Percentiles rank a stretch among this genome's conserved stretches.
Evolutionary conservation across 2,797 vertebrate genomes (phyloP).

Genomic region (Taenioides sp.): DNA sequence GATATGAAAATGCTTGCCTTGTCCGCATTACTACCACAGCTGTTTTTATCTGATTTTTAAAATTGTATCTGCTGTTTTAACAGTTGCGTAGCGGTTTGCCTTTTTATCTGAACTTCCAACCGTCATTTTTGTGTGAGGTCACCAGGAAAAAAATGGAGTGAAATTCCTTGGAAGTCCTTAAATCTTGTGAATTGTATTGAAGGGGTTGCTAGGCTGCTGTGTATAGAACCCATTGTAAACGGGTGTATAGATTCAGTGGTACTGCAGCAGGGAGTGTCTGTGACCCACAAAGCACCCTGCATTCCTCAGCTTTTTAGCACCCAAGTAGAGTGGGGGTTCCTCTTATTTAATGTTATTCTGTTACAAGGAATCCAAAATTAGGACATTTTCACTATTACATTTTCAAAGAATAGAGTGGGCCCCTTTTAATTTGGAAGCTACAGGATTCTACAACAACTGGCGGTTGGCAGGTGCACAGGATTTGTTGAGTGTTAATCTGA

Average conservation of each 20-base stretch:
- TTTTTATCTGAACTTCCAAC: constrained; percentile 43
- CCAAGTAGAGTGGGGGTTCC: constrained; percentile 36
- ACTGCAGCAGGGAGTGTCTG: constrained; percentile 53
- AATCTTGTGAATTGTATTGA: constrained; percentile 74
- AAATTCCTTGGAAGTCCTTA: constrained; percentile 67
- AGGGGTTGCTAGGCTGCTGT: constrained; percentile 75
- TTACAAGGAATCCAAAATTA: constrained; percentile 33
- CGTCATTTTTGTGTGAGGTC: constrained; percentile 59
- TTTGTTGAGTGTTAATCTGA: constrained; percentile 16
- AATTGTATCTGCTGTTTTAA: constrained; percentile 16
- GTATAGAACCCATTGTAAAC: constrained; percentile 71
- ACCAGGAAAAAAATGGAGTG: constrained; percentile 35
- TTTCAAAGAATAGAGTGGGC: constrained; percentile 19
- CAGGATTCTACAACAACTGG: constrained; percentile 14
- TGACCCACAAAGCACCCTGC: constrained; percentile 64
- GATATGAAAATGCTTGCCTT: constrained; percentile 18
- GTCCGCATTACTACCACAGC: not conserved
- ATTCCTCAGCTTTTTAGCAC: constrained; percentile 66
- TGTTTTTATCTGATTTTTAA: not conserved
- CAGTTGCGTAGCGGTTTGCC: too few relatives aligned
- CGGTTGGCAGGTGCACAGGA: constrained; percentile 31
- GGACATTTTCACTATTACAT: constrained; percentile 32
- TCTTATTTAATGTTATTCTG: constrained; percentile 34
- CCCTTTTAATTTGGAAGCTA: not conserved
- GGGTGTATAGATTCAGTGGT: constrained; percentile 65